phyloP scores from a whole-genome alignment of 2,113 vertebrate genomes.

The Brachypteracias leptosomus region DNA sequence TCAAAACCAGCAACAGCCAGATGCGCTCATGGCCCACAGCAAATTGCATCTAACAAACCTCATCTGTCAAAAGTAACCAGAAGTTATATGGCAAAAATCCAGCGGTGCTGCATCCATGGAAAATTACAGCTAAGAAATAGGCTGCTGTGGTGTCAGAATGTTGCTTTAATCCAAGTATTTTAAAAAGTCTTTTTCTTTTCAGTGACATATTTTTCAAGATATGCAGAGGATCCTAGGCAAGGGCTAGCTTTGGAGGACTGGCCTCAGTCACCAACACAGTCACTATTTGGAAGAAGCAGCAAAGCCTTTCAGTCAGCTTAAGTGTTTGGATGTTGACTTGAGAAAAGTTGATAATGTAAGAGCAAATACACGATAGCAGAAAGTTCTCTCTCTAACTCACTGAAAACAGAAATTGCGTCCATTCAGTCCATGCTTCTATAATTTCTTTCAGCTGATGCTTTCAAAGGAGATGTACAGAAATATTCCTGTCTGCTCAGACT shows the following conservation, averaged over 20 bases:
- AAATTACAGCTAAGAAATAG: slow-evolving; percentile 30
- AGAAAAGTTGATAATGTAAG: not conserved
- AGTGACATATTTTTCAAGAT: slow-evolving; percentile 17
- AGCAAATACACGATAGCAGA: not conserved
- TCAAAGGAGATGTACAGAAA: not conserved
- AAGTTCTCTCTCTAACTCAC: not conserved
- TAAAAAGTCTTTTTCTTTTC: not conserved
- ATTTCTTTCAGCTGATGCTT: not conserved
- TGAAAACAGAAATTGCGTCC: not conserved
- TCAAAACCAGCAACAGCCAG: not conserved
- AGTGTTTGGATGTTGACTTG: not conserved
- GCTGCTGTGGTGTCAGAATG: not conserved
- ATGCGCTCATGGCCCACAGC: not conserved
- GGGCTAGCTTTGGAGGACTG: not conserved
- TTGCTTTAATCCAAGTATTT: slow-evolving; percentile 14
- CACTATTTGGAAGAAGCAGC: not conserved
- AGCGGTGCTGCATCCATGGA: not conserved
- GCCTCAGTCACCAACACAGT: not conserved
- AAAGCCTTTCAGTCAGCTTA: not conserved
- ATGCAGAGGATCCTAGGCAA: not conserved
- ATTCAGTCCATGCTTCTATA: not conserved
- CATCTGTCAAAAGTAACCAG: not conserved
- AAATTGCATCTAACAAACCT: not conserved
- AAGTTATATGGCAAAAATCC: not conserved
- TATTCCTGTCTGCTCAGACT: not conserved